Evolutionary conservation across 2,113 vertebrate species (phyloP).

Genomic region (Tragelaphus strepsiceros): DNA sequence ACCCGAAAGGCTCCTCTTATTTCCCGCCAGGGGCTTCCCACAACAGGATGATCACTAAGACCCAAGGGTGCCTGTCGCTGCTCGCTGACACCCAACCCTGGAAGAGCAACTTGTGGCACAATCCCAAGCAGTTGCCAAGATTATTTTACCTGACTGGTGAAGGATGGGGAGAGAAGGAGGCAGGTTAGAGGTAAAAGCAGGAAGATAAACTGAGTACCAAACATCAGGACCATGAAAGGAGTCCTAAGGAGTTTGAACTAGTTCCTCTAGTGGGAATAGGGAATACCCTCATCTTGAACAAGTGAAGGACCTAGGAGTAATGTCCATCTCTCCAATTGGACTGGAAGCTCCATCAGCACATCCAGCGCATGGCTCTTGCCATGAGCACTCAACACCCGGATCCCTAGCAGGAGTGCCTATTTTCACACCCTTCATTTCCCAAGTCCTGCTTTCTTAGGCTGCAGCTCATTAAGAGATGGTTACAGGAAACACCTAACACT

Average conservation of each 20-base stretch:
- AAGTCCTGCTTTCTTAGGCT: not conserved
- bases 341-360: not conserved
- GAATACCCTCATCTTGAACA: not conserved
- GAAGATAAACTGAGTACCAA: not conserved
- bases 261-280: not conserved
- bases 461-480: not conserved
- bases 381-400: not conserved
- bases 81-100: not conserved
- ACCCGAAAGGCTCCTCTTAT: not conserved
- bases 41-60: not conserved
- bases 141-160: not conserved
- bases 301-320: not conserved
- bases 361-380: not conserved
- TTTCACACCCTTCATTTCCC: not conserved
- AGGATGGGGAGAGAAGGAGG: not conserved
- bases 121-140: not conserved
- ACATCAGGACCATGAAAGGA: not conserved
- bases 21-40: not conserved
- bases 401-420: not conserved
- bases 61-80: not conserved
- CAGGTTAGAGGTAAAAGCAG: not conserved
- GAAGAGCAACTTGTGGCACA: not conserved
- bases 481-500: not conserved
- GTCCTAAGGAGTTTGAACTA: not conserved
- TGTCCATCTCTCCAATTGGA: not conserved